Percentiles rank a stretch among this genome's conserved stretches.
phyloP scores from a whole-genome alignment of 2,113 vertebrate species.

The Saguinus midas region DNA sequence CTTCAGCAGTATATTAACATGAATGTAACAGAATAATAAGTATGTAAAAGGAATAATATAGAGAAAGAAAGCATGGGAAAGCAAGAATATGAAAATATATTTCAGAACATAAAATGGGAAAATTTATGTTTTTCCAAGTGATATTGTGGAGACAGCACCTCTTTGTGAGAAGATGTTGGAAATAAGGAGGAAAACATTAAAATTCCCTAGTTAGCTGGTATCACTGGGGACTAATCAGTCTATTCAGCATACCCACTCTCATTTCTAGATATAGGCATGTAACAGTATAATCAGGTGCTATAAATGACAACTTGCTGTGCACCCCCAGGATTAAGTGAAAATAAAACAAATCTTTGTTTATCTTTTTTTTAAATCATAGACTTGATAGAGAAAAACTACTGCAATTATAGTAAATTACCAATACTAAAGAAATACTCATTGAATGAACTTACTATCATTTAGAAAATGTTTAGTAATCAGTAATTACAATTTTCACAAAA shows the following conservation, averaged over 20 bases:
- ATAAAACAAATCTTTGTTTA: neutral
- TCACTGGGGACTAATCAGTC: neutral
- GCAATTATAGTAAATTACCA: neutral
- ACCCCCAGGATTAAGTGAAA: neutral
- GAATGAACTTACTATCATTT: neutral
- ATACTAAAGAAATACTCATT: neutral
- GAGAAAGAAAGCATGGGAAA: neutral
- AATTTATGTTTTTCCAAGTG: neutral
- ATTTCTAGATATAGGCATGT: neutral
- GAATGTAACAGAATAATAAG: neutral
- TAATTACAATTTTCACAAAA: conserved; percentile 16
- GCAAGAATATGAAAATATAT: neutral
- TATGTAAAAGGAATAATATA: neutral
- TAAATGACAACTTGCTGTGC: neutral
- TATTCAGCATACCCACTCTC: neutral
- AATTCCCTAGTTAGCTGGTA: neutral
- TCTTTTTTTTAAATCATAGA: neutral
- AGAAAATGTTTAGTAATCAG: neutral
- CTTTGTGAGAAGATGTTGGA: neutral
- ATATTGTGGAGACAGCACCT: neutral
- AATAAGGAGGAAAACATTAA: neutral
- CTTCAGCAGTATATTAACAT: neutral
- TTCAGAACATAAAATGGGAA: neutral
- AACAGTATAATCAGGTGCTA: neutral
- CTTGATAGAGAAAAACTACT: neutral